Percentiles rank a stretch among this genome's conserved stretches.
These are phyloP conservation scores for Standfussiana lucernea DNA, from an alignment of 2,888 invertebrate species.

Conservation along the genomic window DNA sequence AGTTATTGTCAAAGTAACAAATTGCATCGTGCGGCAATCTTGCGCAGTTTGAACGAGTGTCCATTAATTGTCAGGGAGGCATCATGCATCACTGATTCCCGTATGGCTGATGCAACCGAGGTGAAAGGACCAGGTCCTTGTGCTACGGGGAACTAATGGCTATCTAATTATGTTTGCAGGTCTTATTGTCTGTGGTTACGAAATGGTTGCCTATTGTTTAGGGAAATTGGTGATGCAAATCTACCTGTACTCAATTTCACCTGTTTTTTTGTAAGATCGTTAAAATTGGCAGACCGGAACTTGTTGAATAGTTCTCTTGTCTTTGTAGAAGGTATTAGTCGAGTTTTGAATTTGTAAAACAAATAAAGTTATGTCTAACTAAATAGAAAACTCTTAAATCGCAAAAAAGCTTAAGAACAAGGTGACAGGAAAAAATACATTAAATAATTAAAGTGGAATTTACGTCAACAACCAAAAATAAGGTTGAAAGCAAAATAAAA, in stretches of 20 bases:
- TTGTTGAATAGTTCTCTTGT: neutral
- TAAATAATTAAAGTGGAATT: conserved; percentile 4
- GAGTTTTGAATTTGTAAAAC: neutral
- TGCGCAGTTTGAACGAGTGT: conserved; percentile 62
- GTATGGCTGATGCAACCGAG: conserved; percentile 65
- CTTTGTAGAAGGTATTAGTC: neutral
- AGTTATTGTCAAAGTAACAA: conserved; percentile 66
- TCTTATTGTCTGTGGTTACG: conserved; percentile 51
- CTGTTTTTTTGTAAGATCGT: neutral
- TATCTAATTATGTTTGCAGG: conserved; percentile 49
- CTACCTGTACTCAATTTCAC: neutral
- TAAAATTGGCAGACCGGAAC: neutral
- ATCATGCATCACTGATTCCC: conserved; percentile 74
- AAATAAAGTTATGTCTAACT: neutral
- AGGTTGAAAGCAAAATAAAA: conserved; percentile 28
- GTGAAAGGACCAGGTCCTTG: conserved; percentile 64
- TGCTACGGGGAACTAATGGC: conserved; percentile 47
- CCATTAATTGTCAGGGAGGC: conserved; percentile 73
- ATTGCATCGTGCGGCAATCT: conserved; percentile 66
- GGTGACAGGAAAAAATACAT: neutral
- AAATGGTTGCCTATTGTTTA: conserved; percentile 43
- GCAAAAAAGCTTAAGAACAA: neutral
- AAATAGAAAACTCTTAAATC: conserved; percentile 5
- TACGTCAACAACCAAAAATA: conserved; percentile 25
- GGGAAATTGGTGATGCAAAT: conserved; percentile 32